A percentile compares a stretch with the other conserved stretches of the same genome.
Conservation (phyloP, 2,888 invertebrate species). For the Papilio gigon region DNA sequence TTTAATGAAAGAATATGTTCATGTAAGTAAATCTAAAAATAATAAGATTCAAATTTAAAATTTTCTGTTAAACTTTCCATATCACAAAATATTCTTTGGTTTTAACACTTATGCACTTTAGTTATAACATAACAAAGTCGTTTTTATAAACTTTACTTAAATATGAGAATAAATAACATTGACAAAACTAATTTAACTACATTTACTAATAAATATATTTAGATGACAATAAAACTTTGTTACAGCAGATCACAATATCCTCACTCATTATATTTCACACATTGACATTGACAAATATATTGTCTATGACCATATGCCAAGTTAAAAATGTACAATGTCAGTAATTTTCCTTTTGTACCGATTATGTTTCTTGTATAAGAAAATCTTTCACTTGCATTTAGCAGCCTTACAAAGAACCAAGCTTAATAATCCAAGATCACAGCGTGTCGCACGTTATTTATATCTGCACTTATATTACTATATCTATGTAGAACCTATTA, state of each 20-base stretch:
- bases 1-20: conserved; percentile 18
- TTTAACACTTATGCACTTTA: conserved; percentile 57
- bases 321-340: neutral
- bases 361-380: neutral
- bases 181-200: neutral
- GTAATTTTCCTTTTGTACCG: neutral
- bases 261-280: neutral
- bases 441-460: conserved; percentile 3
- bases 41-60: conserved; percentile 10
- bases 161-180: neutral
- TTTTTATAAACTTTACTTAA: neutral
- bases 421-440: conserved; percentile 7
- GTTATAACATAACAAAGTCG: neutral
- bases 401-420: conserved; percentile 2
- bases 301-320: neutral
- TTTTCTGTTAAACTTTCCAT: conserved; percentile 52
- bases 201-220: neutral
- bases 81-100: conserved; percentile 72
- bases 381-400: neutral
- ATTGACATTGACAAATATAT: neutral
- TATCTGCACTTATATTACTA: neutral
- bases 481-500: neutral
- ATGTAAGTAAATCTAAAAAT: conserved; percentile 21
- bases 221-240: neutral
- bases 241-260: neutral